These are phyloP conservation scores for Meriones psammophilus DNA, from an alignment of 2,797 vertebrate species.

Conservation along the genomic window DNA sequence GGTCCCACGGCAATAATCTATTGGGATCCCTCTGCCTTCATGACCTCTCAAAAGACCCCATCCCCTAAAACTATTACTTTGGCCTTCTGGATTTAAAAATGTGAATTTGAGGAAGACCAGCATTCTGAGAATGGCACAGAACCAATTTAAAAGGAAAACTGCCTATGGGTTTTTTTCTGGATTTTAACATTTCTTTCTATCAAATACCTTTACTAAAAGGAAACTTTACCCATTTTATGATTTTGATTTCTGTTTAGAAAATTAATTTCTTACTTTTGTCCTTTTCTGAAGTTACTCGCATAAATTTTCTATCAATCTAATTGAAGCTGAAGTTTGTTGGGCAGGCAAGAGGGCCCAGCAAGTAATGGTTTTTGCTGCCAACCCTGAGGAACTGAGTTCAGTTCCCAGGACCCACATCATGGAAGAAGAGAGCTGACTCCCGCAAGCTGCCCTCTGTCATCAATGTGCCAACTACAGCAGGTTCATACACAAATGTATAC, in stretches of 20 bases:
- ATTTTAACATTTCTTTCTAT: not conserved
- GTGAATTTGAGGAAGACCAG: not conserved
- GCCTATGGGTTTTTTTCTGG: not conserved
- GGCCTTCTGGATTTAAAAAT: not conserved
- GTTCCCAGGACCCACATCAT: not conserved
- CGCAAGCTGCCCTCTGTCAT: no score
- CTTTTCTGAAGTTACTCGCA: not conserved
- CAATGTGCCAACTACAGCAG: not conserved
- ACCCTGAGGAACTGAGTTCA: not conserved
- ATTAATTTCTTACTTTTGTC: not conserved
- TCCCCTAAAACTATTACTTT: not conserved
- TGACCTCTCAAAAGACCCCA: not conserved
- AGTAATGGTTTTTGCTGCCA: not conserved
- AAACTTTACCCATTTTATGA: not conserved
- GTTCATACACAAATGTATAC: not conserved
- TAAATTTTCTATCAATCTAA: not conserved
- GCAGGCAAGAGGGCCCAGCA: not conserved
- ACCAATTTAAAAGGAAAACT: not conserved
- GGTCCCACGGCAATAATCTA: no score
- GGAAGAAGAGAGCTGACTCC: not conserved
- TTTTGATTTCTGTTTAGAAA: not conserved
- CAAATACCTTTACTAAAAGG: not conserved
- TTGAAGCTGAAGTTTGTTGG: constrained; percentile 25
- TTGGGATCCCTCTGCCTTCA: not conserved
- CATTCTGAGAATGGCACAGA: not conserved